Evolutionary conservation across 2,113 vertebrate genomes (phyloP).

Genomic region (Brevimyrus niger): DNA sequence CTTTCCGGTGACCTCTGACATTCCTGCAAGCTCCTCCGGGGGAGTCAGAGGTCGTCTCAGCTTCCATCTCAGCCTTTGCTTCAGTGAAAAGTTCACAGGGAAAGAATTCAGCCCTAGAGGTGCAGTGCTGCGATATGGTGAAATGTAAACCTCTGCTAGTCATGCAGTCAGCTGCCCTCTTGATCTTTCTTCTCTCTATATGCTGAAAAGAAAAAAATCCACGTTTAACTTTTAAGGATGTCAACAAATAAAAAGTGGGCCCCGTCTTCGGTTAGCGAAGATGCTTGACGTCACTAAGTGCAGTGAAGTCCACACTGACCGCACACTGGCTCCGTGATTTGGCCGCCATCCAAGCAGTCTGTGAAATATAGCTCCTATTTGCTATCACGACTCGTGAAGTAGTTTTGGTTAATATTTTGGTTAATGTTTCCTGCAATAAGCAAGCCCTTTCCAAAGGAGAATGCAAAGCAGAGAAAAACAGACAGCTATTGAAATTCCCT

Average conservation of each 20-base stretch:
- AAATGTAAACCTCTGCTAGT: not conserved
- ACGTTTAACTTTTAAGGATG: not conserved
- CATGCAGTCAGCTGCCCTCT: not conserved
- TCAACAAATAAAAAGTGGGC: not conserved
- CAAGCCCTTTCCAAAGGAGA: not conserved
- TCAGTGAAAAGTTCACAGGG: not conserved
- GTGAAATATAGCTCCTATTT: not conserved
- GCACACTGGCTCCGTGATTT: not conserved
- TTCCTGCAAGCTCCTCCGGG: not conserved
- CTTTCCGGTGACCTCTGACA: not conserved
- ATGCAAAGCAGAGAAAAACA: not conserved
- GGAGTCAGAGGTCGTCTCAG: not conserved
- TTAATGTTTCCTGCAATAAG: not conserved
- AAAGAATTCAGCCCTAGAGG: not conserved
- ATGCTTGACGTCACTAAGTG: not conserved
- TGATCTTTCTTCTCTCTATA: not conserved
- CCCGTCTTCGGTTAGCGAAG: not conserved
- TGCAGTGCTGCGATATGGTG: not conserved
- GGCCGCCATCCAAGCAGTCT: not conserved
- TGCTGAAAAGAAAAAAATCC: not conserved
- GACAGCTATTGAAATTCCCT: not conserved
- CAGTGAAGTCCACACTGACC: not conserved
- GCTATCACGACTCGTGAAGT: not conserved
- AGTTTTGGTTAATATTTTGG: not conserved
- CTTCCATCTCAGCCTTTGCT: not conserved